Evolutionary conservation across 2,113 vertebrate species (phyloP).

Genomic region (Etheostoma cragini): DNA sequence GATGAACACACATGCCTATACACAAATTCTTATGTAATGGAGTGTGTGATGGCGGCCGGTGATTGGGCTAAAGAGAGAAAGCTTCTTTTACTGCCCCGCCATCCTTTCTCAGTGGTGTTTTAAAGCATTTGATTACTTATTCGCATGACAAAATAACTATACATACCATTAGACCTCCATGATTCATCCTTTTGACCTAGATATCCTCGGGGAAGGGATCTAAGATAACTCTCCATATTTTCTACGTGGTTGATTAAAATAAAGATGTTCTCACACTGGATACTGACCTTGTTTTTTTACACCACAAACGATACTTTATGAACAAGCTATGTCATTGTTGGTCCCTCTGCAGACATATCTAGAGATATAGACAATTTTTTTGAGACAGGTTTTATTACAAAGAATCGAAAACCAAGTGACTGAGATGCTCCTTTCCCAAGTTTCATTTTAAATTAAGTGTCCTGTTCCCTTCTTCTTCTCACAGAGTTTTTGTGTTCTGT

Average conservation of each 20-base stretch:
- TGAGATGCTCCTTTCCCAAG: constrained; percentile 16
- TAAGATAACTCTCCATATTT: constrained; percentile 40
- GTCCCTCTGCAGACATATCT: constrained; percentile 30
- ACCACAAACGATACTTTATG: constrained; percentile 54
- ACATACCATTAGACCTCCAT: not conserved
- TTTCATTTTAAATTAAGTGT: not conserved
- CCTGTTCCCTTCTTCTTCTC: constrained; percentile 25
- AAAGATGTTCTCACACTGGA: constrained; percentile 16
- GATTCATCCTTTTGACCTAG: constrained; percentile 19
- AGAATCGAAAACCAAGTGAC: constrained; percentile 6
- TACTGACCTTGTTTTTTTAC: constrained; percentile 47
- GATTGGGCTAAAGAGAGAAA: not conserved
- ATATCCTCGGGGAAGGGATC: constrained; percentile 27
- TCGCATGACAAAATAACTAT: not conserved
- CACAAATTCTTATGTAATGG: not conserved
- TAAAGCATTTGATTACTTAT: not conserved
- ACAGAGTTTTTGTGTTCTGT: constrained; percentile 37
- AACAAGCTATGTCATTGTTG: constrained; percentile 26
- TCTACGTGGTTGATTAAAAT: constrained; percentile 42
- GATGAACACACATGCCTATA: not conserved
- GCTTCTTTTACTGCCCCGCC: not conserved
- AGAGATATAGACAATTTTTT: constrained; percentile 13
- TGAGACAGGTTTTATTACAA: constrained; percentile 16
- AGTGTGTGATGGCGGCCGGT: constrained; percentile 7
- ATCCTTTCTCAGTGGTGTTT: not conserved